Conservation (phyloP, 2,888 invertebrate species). For the Linyphia triangularis region DNA sequence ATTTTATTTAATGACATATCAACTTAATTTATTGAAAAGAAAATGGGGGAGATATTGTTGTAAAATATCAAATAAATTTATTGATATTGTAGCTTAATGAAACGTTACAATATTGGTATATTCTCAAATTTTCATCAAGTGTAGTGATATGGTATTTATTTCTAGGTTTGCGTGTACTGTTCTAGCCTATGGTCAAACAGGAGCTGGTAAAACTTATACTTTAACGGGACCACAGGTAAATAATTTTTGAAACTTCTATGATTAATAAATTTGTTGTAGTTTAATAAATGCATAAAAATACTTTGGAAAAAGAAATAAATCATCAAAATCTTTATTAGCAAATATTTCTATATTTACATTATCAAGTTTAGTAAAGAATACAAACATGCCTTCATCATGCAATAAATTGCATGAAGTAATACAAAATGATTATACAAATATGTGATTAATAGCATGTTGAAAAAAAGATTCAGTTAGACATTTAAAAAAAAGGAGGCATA, state of each 20-base stretch:
- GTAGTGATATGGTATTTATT: slow-evolving; percentile 25
- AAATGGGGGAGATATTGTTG: not conserved
- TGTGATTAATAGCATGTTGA: no score
- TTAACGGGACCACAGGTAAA: slow-evolving; percentile 85
- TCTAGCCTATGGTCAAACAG: slow-evolving; percentile 97
- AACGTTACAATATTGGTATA: not conserved
- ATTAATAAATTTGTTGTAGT: no score
- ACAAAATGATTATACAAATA: no score
- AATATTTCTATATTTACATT: not conserved
- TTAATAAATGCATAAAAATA: not conserved
- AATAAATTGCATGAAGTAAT: no score
- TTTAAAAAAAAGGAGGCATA: no score
- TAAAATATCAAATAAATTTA: not conserved
- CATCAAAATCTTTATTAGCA: not conserved
- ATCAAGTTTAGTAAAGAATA: no score
- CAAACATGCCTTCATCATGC: no score
- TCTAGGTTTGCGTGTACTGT: slow-evolving; percentile 90
- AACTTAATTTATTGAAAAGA: not conserved
- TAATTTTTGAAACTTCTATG: no score
- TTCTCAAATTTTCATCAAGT: not conserved
- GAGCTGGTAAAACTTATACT: slow-evolving; percentile 97
- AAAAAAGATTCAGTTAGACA: no score
- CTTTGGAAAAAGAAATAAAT: no score
- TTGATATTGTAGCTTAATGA: not conserved
- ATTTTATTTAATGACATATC: not conserved